Evolutionary conservation across 1,140 invertebrate genomes (phyloP).

Genomic region (Zaprionus capensis): DNA sequence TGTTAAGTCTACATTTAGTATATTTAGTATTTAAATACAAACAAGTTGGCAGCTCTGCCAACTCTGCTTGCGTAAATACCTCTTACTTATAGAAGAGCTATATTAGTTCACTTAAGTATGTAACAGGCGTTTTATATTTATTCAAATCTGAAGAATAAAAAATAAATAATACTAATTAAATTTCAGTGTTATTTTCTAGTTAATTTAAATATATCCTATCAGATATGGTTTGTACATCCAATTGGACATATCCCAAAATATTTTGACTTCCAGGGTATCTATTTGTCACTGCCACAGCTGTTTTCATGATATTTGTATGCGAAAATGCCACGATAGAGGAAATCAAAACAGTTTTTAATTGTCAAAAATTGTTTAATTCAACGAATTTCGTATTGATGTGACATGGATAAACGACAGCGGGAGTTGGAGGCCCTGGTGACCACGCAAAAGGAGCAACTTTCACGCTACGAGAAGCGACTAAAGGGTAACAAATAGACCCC

Average conservation of each 20-base stretch:
- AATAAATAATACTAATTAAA: neutral
- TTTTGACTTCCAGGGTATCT: slow-evolving; percentile 17
- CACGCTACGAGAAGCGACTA: slow-evolving; percentile 87
- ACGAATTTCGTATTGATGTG: neutral
- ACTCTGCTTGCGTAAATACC: neutral
- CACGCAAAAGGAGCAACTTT: slow-evolving; percentile 87
- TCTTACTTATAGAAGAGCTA: neutral
- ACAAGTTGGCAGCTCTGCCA: slow-evolving; percentile 6
- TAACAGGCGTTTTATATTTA: neutral
- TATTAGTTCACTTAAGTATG: neutral
- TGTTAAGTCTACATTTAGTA: slow-evolving; percentile 2
- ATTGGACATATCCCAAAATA: neutral
- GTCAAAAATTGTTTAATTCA: slow-evolving; percentile 9
- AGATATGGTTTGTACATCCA: neutral
- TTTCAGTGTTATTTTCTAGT: neutral
- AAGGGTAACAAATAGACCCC: slow-evolving; percentile 84
- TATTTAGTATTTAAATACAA: neutral
- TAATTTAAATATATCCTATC: neutral
- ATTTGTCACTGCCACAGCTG: slow-evolving; percentile 2
- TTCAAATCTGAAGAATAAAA: neutral
- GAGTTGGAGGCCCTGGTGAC: slow-evolving; percentile 75
- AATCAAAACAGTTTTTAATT: slow-evolving; percentile 21
- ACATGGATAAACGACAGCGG: slow-evolving; percentile 73
- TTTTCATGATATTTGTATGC: slow-evolving; percentile 32
- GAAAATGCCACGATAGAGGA: slow-evolving; percentile 65